Base-by-base conservation (phyloP, 2,797 vertebrate genomes). In the Siniperca scherzeri region DNA sequence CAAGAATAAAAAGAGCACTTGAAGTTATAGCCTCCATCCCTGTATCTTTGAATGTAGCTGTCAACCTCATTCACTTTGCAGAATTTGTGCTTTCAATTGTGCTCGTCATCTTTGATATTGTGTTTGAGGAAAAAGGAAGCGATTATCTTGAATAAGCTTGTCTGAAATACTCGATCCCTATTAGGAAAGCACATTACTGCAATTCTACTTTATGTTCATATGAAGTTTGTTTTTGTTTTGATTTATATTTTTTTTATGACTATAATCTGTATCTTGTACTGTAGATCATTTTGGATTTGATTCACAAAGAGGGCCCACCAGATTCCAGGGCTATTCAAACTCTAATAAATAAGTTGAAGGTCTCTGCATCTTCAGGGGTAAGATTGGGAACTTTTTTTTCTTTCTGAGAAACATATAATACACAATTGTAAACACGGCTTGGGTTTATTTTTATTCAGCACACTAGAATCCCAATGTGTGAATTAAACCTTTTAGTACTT, bases 221-320 rank as follows among this genome's bases (percentile, higher is more conserved):
- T 30, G 22, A 9, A 27, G 46, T 55, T 38, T 19, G 14, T 22
- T 69, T 74, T 52, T 6, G 21, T 27, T 30, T 16, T 1, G 3
- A 2, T 62, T 72, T 42, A 57, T 27, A 33, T 65, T 42, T 57
- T 14, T 64, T 16, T 52, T 1, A 33, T 50, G 3, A 14, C 9
- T 48, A 10, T 53, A 30, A 60, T 65, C 9, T 68, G 11, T 75
- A 5, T 59, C 8, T 27, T 77, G 3, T 74, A 2, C 55, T 38
- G 0, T 57, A 95, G 94, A 90, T 95, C 9, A 94, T 95, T 87
- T 88, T 95, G 84, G 93, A 95, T 65, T 89, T 95, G 77, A 91
- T 94, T 42, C 85, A 92, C 19, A 91, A 87, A 77, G 91, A 90
- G 0, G 88, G 88, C 4, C 86, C 80, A 50, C 92, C 92, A 5